phyloP scores from a whole-genome alignment of 2,797 vertebrate genomes.

The Merluccius polli region DNA sequence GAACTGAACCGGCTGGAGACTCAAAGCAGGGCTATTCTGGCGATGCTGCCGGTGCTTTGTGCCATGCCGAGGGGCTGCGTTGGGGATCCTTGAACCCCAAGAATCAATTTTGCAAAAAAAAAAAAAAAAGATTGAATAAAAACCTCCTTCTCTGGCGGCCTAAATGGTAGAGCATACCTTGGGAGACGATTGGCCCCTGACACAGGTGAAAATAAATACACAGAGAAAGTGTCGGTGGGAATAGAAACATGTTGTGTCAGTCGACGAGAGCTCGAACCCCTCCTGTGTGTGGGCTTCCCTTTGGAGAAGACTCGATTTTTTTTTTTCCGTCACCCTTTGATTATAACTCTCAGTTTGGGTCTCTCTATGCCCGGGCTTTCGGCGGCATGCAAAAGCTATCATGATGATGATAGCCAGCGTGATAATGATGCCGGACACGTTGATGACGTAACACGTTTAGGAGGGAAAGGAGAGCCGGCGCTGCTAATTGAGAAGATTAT shows the following conservation, averaged over 20 bases:
- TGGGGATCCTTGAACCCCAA: conserved; percentile 61
- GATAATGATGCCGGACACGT: conserved; percentile 10
- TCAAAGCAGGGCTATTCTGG: conserved; percentile 21
- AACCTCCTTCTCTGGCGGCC: conserved; percentile 32
- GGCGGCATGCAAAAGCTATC: conserved; percentile 17
- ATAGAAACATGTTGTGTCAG: conserved; percentile 59
- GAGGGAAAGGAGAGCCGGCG: neutral
- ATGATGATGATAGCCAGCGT: conserved; percentile 43
- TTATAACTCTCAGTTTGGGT: neutral
- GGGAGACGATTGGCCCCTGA: conserved; percentile 61
- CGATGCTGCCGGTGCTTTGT: conserved; percentile 29
- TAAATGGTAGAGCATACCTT: conserved; percentile 68
- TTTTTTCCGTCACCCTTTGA: neutral
- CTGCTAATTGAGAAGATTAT: neutral
- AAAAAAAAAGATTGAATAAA: conserved; percentile 22
- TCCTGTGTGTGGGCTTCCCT: conserved; percentile 45
- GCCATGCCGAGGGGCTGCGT: conserved; percentile 39
- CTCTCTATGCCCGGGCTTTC: neutral
- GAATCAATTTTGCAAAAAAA: conserved; percentile 59
- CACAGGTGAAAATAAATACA: conserved; percentile 59
- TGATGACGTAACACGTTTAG: neutral
- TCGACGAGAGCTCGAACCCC: conserved; percentile 43
- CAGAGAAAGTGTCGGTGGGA: conserved; percentile 40
- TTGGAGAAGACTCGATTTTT: conserved; percentile 31
- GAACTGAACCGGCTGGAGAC: conserved; percentile 68